Evolutionary conservation across 2,113 vertebrate genomes (phyloP), one percentile per base, ranked within the genome.

Genomic region (Beaufortia kweichowensis): DNA sequence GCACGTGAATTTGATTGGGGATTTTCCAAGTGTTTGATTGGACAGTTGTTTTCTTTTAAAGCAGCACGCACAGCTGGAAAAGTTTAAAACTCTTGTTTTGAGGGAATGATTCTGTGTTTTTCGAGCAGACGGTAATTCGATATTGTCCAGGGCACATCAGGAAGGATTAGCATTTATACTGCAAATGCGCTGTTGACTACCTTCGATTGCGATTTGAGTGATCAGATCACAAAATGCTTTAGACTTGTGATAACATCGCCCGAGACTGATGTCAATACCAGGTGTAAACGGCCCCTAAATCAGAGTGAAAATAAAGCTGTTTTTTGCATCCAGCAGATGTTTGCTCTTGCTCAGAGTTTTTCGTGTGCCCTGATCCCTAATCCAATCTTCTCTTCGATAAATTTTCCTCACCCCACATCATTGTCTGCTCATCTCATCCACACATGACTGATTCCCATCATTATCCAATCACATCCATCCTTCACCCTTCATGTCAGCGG

Each of bases 381-480:
- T 59, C 53, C 53, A 71, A 41, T 71, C 31, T 71, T 41, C 53
- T 59, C 33, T 71, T 19, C 17, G 19, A 23, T 43, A 41, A 17
- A 21, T 71, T 35, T 41, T 71, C 50, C 68, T 71, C 67, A 24
- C 48, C 67, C 48, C 23, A 3, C 57, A 71, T 71, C 53, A 59
- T 71, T 71, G 53, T 69, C 67, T 69, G 29, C 48, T 69, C 48
- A 71, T 71, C 68, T 9, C 55, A 71, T 41, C 68, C 68, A 59
- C 68, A 59, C 53, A 71, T 59, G 68, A 55, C 50, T 11, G 33
- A 71, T 71, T 50, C 48, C 68, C 53, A 71, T 71, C 68, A 71
- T 71, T 71, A 59, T 71, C 53, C 68, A 59, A 71, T 71, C 68
- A 59, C 50, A 71, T 71, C 50, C 68, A 71, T 71, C 53, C 53